phyloP scores from a whole-genome alignment of 2,888 invertebrate genomes.

The Pimpla rufipes region DNA sequence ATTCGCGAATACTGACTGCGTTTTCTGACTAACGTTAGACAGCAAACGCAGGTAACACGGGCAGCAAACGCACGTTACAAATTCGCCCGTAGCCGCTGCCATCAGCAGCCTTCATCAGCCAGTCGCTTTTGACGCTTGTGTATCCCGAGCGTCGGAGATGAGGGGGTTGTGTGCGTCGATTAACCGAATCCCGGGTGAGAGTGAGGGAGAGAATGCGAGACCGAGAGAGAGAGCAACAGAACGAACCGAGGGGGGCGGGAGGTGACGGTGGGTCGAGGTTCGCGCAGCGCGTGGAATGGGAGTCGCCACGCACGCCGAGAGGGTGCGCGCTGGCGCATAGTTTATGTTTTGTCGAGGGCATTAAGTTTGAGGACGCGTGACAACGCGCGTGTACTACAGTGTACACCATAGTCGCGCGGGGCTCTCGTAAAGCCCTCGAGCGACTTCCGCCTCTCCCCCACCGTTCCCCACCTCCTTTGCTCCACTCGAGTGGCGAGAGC shows the following conservation, averaged over 20 bases:
- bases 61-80: constrained; percentile 27
- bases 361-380: constrained; percentile 71
- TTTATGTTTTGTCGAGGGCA: constrained; percentile 74
- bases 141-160: no score
- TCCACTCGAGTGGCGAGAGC: constrained; percentile 22
- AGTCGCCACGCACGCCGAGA: constrained; percentile 47
- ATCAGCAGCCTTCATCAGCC: neutral
- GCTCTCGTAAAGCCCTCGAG: constrained; percentile 67
- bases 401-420: constrained; percentile 34
- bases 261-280: constrained; percentile 3
- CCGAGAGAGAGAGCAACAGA: constrained; percentile 14
- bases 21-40: constrained; percentile 49
- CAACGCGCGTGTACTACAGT: constrained; percentile 64
- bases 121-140: constrained; percentile 37
- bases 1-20: constrained; percentile 47
- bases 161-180: constrained; percentile 68
- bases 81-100: constrained; percentile 10
- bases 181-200: constrained; percentile 77
- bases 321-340: constrained; percentile 77
- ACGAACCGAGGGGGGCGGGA: neutral
- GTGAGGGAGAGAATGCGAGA: no score
- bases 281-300: neutral
- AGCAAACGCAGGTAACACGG: constrained; percentile 16
- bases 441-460: constrained; percentile 55
- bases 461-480: constrained; percentile 26